These are phyloP conservation scores for Ginglymostoma cirratum DNA, from an alignment of 2,113 vertebrate species.

Conservation along the genomic window DNA sequence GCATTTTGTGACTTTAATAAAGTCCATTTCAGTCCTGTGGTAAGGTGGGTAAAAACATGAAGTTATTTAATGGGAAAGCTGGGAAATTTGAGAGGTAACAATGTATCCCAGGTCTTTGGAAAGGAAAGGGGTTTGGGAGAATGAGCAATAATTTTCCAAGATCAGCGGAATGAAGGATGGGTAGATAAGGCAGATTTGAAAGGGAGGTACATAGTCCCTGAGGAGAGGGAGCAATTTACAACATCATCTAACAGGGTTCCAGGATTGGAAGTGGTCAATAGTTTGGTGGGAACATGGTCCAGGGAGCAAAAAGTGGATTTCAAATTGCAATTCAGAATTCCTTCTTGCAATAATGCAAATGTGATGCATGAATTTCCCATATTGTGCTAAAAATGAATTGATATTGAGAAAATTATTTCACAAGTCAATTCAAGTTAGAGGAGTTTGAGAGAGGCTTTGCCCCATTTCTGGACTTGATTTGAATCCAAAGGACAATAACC, in stretches of 20 bases:
- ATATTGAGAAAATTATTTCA: background rate
- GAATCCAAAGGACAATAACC: background rate
- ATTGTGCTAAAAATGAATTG: background rate
- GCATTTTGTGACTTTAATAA: background rate
- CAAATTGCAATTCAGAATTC: background rate
- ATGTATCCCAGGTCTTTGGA: too few species aligned
- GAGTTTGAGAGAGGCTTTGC: background rate
- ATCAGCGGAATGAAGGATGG: too few species aligned
- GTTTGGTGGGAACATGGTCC: too few species aligned
- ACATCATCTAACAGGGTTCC: too few species aligned
- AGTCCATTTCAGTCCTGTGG: background rate
- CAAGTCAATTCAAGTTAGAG: background rate
- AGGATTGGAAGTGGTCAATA: too few species aligned
- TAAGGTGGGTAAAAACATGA: background rate
- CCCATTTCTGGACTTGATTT: background rate
- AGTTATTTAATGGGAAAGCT: background rate
- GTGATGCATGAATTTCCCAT: background rate
- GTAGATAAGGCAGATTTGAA: too few species aligned
- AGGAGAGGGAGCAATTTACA: too few species aligned
- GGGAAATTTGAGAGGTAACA: too few species aligned
- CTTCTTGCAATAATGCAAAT: background rate
- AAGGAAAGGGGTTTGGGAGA: too few species aligned
- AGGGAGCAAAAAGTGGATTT: background rate
- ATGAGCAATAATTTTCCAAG: too few species aligned
- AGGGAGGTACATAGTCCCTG: too few species aligned